Base-by-base conservation (phyloP, 2,888 invertebrate genomes). In the Dolomedes plantarius region DNA sequence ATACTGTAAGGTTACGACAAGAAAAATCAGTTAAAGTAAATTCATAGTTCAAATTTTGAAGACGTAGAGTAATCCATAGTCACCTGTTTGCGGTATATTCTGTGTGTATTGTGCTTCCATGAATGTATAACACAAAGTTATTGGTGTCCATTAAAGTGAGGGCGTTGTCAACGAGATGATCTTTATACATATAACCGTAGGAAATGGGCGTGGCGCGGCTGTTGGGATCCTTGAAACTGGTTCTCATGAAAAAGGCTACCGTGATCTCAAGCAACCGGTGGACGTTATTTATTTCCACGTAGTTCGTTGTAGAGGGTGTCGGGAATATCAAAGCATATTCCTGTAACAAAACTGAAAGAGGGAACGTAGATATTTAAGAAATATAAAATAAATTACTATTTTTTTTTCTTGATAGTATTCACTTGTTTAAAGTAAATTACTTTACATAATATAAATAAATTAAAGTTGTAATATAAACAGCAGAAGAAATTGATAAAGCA, bases 181-280 rank as follows among this genome's bases (percentile, higher is more conserved):
- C 73, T 16, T 41, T n/a, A n/a, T 82, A 39, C 11, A 74, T 50
- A 39, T 82, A 82, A 36, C 78, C 82, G 56, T 82, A 87, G 1
- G 87, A 87, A 23, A 87, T 27, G 16, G 78, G 78, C 16, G 87
- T 87, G 5, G 82, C 82, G 27, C 56, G n/a, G 29, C 32, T 78
- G 16, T 72, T 41, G 2, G 62, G 28, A 28, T 77, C 39, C 0
- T 29, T 36, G n/a, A 46, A 67, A 16, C 39, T 62, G 11, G 82
- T 74, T 27, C 75, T 56, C 82, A 87, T 87, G 11, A 71, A 82
- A 13, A 87, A 87, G 0, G 87, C 39, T 1, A 82, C 74, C 23
- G 87, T 87, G 16, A 82, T 69, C 9, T 82, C 77, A 78, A 69
- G 78, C n/a, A 87, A 32, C 19, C 31, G 29, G 0, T 23, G 19